Conservation (phyloP, 1,140 invertebrate genomes). For the Agrypnia vestita region DNA sequence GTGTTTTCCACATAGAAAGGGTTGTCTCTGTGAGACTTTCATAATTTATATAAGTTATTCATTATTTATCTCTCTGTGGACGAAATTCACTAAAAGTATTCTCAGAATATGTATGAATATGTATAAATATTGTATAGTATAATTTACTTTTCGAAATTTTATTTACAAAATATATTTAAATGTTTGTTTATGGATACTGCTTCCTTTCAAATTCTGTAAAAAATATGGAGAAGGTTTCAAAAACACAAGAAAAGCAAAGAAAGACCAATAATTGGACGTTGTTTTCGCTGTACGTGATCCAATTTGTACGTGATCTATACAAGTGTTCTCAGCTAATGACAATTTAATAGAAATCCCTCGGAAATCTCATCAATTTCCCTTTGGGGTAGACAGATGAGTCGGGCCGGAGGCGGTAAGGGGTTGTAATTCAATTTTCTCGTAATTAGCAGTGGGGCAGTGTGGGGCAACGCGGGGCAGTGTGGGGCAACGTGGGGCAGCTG, state of each 20-base stretch:
- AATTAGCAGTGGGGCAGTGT: conserved; percentile 16
- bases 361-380: conserved; percentile 38
- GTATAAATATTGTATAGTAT: too few species aligned
- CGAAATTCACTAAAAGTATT: too few species aligned
- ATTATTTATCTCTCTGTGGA: too few species aligned
- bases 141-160: too few species aligned
- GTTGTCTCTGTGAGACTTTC: too few species aligned
- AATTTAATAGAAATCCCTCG: conserved; percentile 32
- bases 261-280: not conserved
- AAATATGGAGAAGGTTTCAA: not conserved
- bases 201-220: not conserved
- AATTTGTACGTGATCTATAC: conserved; percentile 13
- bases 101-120: too few species aligned
- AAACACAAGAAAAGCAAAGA: too few species aligned
- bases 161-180: too few species aligned
- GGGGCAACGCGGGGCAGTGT: not conserved
- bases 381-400: conserved; percentile 21
- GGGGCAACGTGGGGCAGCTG: not conserved
- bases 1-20: too few species aligned
- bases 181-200: too few species aligned
- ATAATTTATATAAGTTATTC: too few species aligned
- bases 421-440: conserved; percentile 32
- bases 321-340: conserved; percentile 17
- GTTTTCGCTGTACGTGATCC: conserved; percentile 16
- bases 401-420: conserved; percentile 11